Evolutionary conservation across 2,888 invertebrate species (phyloP).

Genomic region (Diloba caeruleocephala): DNA sequence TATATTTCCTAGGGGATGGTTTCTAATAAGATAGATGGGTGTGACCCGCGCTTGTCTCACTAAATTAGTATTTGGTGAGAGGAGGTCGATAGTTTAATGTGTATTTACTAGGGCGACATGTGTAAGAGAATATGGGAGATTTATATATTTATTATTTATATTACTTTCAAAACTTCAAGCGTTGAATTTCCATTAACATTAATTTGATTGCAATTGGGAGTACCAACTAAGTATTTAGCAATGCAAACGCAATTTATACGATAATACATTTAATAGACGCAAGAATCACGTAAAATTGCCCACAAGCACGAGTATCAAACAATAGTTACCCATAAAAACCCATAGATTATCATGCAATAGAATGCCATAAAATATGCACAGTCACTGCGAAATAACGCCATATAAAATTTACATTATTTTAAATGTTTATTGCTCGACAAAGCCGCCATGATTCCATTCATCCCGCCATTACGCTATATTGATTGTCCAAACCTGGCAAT

Average conservation of each 20-base stretch:
- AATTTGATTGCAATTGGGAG: not conserved
- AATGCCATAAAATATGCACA: slow-evolving; percentile 23
- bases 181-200: slow-evolving; percentile 9
- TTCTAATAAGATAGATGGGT: slow-evolving; percentile 26
- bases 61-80: slow-evolving; percentile 25
- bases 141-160: too few relatives aligned
- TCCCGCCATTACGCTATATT: slow-evolving; percentile 70
- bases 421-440: slow-evolving; percentile 42
- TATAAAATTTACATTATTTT: slow-evolving; percentile 42
- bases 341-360: slow-evolving; percentile 11
- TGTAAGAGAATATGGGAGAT: not conserved
- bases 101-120: slow-evolving; percentile 9
- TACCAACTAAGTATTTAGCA: slow-evolving; percentile 8
- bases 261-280: slow-evolving; percentile 2
- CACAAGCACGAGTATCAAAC: slow-evolving; percentile 13
- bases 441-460: slow-evolving; percentile 53
- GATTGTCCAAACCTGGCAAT: slow-evolving; percentile 73
- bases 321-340: slow-evolving; percentile 8
- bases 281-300: slow-evolving; percentile 2
- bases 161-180: not conserved
- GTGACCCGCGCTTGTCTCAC: slow-evolving; percentile 17
- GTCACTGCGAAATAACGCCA: slow-evolving; percentile 22
- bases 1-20: slow-evolving; percentile 28
- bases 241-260: slow-evolving; percentile 11
- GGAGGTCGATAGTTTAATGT: slow-evolving; percentile 26